Evolutionary conservation across 2,888 invertebrate species (phyloP).

Genomic region (Apantesis nais): DNA sequence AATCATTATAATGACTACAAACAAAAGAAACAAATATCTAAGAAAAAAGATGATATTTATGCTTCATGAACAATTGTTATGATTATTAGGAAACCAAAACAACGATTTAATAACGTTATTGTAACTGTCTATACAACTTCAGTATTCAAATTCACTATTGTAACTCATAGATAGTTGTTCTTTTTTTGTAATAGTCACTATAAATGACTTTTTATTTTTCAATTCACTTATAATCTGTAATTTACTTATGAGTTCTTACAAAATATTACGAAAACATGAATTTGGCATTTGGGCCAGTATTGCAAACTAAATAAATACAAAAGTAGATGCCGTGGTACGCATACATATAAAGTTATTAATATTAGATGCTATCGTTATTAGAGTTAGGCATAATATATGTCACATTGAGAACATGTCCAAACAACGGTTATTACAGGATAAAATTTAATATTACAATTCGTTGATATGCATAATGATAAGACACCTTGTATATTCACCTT

Average conservation of each 20-base stretch:
- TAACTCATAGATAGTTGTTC: neutral
- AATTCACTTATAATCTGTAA: neutral
- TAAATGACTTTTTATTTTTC: neutral
- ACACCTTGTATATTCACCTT: conserved; percentile 82
- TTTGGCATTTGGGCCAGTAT: conserved; percentile 20
- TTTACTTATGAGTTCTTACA: neutral
- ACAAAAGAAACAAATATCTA: conserved; percentile 3
- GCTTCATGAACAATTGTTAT: conserved; percentile 14
- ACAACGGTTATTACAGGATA: conserved; percentile 50
- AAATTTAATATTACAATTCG: conserved; percentile 73
- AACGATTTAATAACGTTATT: neutral
- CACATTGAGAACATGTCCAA: conserved; percentile 48
- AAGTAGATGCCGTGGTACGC: conserved; percentile 33
- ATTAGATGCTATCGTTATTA: conserved; percentile 35
- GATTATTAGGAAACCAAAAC: neutral
- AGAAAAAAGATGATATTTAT: neutral
- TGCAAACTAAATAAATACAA: conserved; percentile 17
- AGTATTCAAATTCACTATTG: neutral
- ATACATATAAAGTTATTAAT: conserved; percentile 24
- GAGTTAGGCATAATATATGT: conserved; percentile 41
- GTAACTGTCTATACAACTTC: neutral
- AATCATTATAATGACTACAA: neutral
- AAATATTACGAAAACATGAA: neutral
- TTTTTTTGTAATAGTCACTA: neutral
- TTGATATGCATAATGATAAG: conserved; percentile 85